A percentile compares a stretch with the other conserved stretches of the same genome.
Conservation (phyloP, 2,113 vertebrate genomes). For the Galemys pyrenaicus region DNA sequence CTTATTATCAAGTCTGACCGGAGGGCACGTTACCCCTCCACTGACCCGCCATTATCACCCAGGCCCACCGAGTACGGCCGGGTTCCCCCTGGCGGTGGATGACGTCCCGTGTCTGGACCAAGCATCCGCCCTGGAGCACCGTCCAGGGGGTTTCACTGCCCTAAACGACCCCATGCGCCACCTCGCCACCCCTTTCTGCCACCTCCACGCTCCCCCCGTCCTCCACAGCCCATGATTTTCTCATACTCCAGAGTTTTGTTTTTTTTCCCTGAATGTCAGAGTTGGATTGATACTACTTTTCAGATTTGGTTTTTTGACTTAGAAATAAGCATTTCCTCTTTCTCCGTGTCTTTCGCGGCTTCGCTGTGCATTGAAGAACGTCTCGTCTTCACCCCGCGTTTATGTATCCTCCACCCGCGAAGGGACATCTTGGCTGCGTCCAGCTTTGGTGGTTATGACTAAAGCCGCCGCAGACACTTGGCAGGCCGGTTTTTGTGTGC, state of each 20-base stretch:
- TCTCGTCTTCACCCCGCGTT: too few species aligned
- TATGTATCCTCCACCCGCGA: too few species aligned
- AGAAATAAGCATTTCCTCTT: neutral
- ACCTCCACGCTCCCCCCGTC: too few species aligned
- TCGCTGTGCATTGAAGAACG: neutral
- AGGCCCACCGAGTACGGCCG: fast-evolving
- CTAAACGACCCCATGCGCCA: neutral
- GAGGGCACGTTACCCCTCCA: fast-evolving
- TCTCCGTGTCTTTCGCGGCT: neutral
- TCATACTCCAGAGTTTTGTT: neutral
- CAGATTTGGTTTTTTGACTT: neutral
- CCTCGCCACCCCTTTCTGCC: neutral
- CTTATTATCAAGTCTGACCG: neutral
- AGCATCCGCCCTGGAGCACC: fast-evolving
- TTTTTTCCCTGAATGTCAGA: neutral
- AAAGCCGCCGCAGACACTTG: neutral
- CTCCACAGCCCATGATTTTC: neutral
- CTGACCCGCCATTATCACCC: fast-evolving
- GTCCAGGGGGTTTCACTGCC: neutral
- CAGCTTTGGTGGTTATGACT: neutral
- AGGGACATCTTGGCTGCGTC: neutral
- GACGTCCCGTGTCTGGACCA: neutral
- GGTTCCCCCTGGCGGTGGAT: neutral
- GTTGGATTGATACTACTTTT: neutral
- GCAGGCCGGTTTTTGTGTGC: neutral